phyloP scores from a whole-genome alignment of 2,797 vertebrate genomes.

The Hyperoplus lanceolatus region DNA sequence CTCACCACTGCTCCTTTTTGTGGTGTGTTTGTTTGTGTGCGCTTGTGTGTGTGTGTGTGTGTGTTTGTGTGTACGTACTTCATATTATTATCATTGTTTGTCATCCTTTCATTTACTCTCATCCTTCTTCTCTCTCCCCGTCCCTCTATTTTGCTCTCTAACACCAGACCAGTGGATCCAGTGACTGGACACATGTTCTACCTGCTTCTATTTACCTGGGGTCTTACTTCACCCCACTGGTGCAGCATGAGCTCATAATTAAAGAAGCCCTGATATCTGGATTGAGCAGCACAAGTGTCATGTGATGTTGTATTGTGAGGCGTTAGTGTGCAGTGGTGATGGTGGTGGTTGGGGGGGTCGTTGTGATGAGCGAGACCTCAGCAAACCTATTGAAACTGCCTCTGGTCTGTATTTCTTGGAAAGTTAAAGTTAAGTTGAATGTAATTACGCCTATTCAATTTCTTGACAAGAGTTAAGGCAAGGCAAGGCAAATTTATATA shows the following conservation, averaged over 20 bases:
- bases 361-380: too few species aligned
- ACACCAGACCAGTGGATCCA: conserved; percentile 4
- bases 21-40: conserved; percentile 32
- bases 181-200: conserved; percentile 29
- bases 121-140: not conserved
- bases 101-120: conserved; percentile 18
- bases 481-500: too few species aligned
- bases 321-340: too few species aligned
- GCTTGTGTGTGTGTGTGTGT: conserved; percentile 13
- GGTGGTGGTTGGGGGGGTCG: too few species aligned
- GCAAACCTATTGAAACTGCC: too few species aligned
- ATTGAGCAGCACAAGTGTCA: not conserved
- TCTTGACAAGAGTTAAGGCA: too few species aligned
- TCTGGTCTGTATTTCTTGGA: too few species aligned
- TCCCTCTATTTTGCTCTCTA: conserved; percentile 19
- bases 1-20: conserved; percentile 65
- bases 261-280: conserved; percentile 13
- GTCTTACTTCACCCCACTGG: conserved; percentile 28
- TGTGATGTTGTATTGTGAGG: not conserved
- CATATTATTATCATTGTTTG: conserved; percentile 28
- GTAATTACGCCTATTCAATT: too few species aligned
- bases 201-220: conserved; percentile 28
- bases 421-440: too few species aligned
- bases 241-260: conserved; percentile 35
- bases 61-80: conserved; percentile 1